Evolutionary conservation across 1,140 invertebrate species (phyloP).

Genomic region (Hyphantria cunea): DNA sequence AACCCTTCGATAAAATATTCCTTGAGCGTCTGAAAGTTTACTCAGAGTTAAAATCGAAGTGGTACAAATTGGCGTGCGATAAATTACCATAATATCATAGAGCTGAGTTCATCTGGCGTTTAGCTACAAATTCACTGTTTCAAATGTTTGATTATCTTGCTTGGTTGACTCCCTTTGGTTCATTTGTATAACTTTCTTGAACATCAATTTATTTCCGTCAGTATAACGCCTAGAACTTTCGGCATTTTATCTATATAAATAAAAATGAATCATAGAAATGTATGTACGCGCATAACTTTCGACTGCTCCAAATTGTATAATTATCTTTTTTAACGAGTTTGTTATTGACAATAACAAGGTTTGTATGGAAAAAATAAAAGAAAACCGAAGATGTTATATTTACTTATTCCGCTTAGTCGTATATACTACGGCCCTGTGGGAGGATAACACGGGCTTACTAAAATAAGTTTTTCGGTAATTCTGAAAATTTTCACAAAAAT

Average conservation of each 20-base stretch:
- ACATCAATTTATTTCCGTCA: conserved; percentile 44
- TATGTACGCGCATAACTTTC: too few species aligned
- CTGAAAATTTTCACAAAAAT: too few species aligned
- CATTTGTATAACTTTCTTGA: conserved; percentile 50
- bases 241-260: not conserved
- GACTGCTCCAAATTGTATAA: too few species aligned
- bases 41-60: conserved; percentile 51
- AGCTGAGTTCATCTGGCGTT: conserved; percentile 61
- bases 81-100: conserved; percentile 62
- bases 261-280: not conserved
- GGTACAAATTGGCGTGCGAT: conserved; percentile 55
- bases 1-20: conserved; percentile 49
- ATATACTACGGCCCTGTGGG: too few species aligned
- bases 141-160: conserved; percentile 57
- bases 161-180: conserved; percentile 49
- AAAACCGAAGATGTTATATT: too few species aligned
- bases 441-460: too few species aligned
- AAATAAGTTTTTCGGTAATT: too few species aligned
- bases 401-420: too few species aligned
- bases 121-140: conserved; percentile 49
- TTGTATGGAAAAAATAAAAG: too few species aligned
- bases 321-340: too few species aligned
- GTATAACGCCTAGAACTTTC: conserved; percentile 1
- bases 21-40: conserved; percentile 43
- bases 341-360: too few species aligned